phyloP scores from a whole-genome alignment of 2,888 invertebrate genomes.

The Ormyrus pomaceus region DNA sequence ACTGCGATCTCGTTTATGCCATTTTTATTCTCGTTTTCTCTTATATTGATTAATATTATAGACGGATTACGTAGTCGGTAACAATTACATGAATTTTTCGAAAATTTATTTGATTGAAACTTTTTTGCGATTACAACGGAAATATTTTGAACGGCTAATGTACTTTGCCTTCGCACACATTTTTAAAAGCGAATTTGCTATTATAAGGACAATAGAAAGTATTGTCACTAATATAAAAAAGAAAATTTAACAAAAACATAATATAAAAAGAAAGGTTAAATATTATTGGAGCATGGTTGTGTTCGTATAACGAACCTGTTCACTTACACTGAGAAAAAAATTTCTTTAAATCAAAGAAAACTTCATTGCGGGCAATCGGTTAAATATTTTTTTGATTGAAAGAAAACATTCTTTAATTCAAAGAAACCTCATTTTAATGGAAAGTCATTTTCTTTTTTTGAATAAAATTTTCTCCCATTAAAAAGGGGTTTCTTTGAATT shows the following conservation, averaged over 20 bases:
- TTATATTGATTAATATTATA: conserved; percentile 35
- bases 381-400: too few species aligned
- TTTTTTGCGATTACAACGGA: conserved; percentile 19
- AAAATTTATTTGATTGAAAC: conserved; percentile 28
- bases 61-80: conserved; percentile 31
- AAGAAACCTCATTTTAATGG: too few species aligned
- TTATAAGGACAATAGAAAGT: conserved; percentile 27
- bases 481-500: too few species aligned
- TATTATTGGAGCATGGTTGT: conserved; percentile 22
- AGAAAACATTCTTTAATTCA: too few species aligned
- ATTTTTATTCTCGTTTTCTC: conserved; percentile 60
- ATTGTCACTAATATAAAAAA: conserved; percentile 39
- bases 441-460: too few species aligned
- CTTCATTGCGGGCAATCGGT: too few species aligned
- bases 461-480: too few species aligned
- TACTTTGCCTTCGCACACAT: conserved; percentile 49
- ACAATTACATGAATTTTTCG: conserved; percentile 5
- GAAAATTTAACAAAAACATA: conserved; percentile 30
- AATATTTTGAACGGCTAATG: conserved; percentile 45
- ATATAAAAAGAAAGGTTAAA: conserved; percentile 13
- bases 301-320: conserved; percentile 48
- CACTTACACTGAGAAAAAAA: too few species aligned
- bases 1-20: conserved; percentile 69
- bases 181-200: conserved; percentile 40
- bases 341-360: too few species aligned